Evolutionary conservation across 1,140 invertebrate genomes (phyloP).

Genomic region (Drosophila punjabiensis): DNA sequence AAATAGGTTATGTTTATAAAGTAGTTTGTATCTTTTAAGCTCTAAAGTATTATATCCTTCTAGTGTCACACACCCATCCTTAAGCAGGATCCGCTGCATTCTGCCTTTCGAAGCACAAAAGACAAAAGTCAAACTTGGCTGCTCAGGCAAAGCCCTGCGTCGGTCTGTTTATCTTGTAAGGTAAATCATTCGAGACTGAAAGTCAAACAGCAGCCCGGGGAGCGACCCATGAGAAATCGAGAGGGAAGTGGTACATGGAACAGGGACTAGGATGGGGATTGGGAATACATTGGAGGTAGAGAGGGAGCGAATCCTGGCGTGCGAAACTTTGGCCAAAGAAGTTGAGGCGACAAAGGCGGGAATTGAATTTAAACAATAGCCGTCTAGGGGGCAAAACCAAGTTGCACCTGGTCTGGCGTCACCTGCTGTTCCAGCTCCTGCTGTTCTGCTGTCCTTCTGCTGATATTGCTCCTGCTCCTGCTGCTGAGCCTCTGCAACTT

Average conservation of each 20-base stretch:
- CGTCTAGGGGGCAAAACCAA: slow-evolving; percentile 59
- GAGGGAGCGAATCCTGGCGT: not conserved
- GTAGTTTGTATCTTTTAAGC: not conserved
- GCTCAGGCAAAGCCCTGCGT: slow-evolving; percentile 63
- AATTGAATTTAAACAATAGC: slow-evolving; percentile 82
- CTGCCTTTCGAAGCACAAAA: slow-evolving; percentile 42
- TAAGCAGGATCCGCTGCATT: not conserved
- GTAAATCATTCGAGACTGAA: slow-evolving; percentile 84
- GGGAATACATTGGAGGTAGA: not conserved
- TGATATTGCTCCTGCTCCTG: not conserved
- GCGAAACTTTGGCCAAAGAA: slow-evolving; percentile 75
- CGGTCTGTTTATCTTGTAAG: slow-evolving; percentile 82
- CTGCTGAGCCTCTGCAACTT: not conserved
- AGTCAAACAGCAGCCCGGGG: slow-evolving; percentile 72
- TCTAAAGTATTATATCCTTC: no score
- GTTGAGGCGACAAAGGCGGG: slow-evolving; percentile 82
- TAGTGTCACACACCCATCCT: slow-evolving; percentile 4
- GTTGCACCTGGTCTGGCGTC: slow-evolving; percentile 21
- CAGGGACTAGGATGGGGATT: not conserved
- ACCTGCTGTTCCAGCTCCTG: slow-evolving; percentile 12
- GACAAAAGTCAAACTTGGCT: slow-evolving; percentile 78
- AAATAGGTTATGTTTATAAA: not conserved
- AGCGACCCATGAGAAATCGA: slow-evolving; percentile 13
- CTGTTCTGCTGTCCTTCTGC: not conserved
- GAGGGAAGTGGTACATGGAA: slow-evolving; percentile 12